A percentile compares a stretch with the other conserved stretches of the same genome.
These are phyloP conservation scores for Clitarchus hookeri DNA, from an alignment of 2,888 invertebrate genomes.

Conservation along the genomic window DNA sequence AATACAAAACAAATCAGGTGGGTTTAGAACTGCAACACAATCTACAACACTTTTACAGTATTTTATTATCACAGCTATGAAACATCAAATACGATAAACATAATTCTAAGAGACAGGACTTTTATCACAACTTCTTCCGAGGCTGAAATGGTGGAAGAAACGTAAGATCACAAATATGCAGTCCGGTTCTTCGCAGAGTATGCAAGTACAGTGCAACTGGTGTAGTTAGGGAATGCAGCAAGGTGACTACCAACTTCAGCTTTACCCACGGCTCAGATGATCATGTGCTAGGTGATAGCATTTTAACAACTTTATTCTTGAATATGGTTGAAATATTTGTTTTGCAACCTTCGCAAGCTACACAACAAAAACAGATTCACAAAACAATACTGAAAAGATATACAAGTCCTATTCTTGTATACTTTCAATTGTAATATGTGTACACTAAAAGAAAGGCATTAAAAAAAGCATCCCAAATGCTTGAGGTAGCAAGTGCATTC, in stretches of 20 bases:
- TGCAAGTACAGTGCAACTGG: slow-evolving; percentile 14
- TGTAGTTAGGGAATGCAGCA: not conserved
- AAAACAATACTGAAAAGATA: too few relatives aligned
- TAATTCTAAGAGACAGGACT: not conserved
- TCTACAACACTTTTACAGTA: not conserved
- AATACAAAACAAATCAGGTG: not conserved
- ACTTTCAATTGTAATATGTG: too few relatives aligned
- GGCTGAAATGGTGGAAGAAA: not conserved
- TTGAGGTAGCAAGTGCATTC: too few relatives aligned
- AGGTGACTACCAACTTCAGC: not conserved
- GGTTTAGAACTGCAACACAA: not conserved
- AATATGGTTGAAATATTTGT: too few relatives aligned
- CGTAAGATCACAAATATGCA: not conserved
- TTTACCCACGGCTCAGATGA: too few relatives aligned
- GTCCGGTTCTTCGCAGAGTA: not conserved
- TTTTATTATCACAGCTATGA: not conserved
- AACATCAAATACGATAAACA: not conserved
- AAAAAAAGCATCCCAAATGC: too few relatives aligned
- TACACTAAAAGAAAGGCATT: too few relatives aligned
- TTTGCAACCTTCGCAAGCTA: too few relatives aligned
- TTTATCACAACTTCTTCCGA: not conserved
- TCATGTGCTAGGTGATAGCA: too few relatives aligned
- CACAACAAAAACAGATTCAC: too few relatives aligned
- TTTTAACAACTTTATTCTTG: too few relatives aligned
- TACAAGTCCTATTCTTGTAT: too few relatives aligned